phyloP scores from a whole-genome alignment of 2,888 invertebrate species.

The Drosophila melanosoma region DNA sequence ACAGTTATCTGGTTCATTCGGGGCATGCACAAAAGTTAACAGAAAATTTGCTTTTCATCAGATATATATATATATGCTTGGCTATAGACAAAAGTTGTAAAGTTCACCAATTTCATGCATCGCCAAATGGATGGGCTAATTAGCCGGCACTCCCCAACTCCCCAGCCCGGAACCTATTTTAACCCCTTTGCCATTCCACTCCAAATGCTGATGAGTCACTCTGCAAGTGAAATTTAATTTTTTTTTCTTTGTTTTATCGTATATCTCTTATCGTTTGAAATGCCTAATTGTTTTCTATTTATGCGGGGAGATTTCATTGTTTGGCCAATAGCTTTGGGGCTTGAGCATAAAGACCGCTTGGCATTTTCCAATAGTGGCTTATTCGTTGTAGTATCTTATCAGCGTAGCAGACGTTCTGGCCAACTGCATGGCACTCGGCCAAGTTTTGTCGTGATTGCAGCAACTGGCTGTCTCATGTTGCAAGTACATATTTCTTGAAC shows the following conservation, averaged over 20 bases:
- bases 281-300: slow-evolving; percentile 79
- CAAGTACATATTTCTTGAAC: not conserved
- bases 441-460: slow-evolving; percentile 13
- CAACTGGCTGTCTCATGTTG: slow-evolving; percentile 5
- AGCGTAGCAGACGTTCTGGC: slow-evolving; percentile 15
- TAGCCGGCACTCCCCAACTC: slow-evolving; percentile 34
- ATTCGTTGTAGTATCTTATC: slow-evolving; percentile 40
- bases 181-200: slow-evolving; percentile 11
- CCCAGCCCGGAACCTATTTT: slow-evolving; percentile 19
- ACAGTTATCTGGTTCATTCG: slow-evolving; percentile 8
- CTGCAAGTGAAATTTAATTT: slow-evolving; percentile 28
- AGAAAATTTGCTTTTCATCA: slow-evolving; percentile 58
- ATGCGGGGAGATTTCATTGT: slow-evolving; percentile 69
- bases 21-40: slow-evolving; percentile 3
- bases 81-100: slow-evolving; percentile 61
- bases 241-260: slow-evolving; percentile 50
- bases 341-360: slow-evolving; percentile 26
- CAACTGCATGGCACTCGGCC: slow-evolving; percentile 14
- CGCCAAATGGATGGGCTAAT: slow-evolving; percentile 61
- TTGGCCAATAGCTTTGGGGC: slow-evolving; percentile 62
- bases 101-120: slow-evolving; percentile 67
- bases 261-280: slow-evolving; percentile 67
- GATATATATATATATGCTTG: slow-evolving; percentile 54
- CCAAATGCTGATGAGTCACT: slow-evolving; percentile 58
- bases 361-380: slow-evolving; percentile 23